Base-by-base conservation (phyloP, 2,113 vertebrate genomes). In the Benitochromis conjunctus region DNA sequence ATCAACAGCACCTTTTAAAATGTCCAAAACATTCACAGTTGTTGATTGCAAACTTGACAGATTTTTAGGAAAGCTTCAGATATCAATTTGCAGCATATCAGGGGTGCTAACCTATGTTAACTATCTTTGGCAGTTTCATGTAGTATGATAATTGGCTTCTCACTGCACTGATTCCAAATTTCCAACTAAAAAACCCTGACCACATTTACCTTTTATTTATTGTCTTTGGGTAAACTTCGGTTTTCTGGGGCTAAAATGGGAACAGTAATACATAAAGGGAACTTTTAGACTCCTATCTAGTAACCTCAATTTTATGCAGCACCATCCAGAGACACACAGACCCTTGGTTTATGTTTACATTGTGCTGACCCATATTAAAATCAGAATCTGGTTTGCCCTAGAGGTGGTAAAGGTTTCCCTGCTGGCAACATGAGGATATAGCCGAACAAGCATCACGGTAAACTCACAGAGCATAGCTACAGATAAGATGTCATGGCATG, bases 401-500 rank as follows among this genome's bases (percentile, higher is more conserved):
- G 16, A 62, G 16, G 18, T 48, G 58, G 10, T 9, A 10, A 66
- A 43, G 13, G 38, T 6, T 46, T 66, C 66, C 31, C n/a, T 21
- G 54, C 21, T 51, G 60, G 43, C 10, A 48, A 5, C 34, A n/a
- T 4, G 4, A 57, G 31, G 9, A 69, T 56, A 26, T 79, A 76
- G 7, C 34, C 29, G 18, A 77, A 46, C 43, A 58, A 66, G 38
- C 66, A 36, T 12, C 3, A 9, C 19, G 11, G 69, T 0, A 53
- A 18, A 66, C 34, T 81, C 62, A 34, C 26, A 34, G 11, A 18
- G 10, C 19, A 51, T 6, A 18, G 41, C 58, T 29, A 6, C 55
- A 79, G 51, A 56, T 88, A 53, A 46, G 77, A 81, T 83, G 66
- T 2, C 29, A 29, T 14, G 81, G 46, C 31, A 80, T 14, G 41